Base-by-base conservation (phyloP, 2,113 vertebrate genomes). In the Barnardius zonarius region DNA sequence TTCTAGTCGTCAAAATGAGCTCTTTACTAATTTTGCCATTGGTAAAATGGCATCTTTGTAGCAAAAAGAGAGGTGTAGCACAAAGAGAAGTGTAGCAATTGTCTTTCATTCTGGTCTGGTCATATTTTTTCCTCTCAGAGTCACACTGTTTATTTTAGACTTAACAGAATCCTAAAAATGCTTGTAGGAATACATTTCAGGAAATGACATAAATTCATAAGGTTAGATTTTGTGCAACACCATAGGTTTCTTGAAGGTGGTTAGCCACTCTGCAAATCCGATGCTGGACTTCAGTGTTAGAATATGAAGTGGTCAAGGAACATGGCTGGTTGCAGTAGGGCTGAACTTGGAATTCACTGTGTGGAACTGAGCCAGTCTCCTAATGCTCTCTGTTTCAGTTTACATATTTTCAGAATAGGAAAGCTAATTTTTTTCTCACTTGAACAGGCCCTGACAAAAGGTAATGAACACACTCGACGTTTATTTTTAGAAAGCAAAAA, bases 401-500 rank as follows among this genome's bases (percentile, higher is more conserved):
- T 89, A 85, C 48, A 4, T 61, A 39, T 82, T 94, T 59, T 86
- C 39, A 85, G 75, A 93, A 70, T 24, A 78, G 70, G 31, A 83
- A 88, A 86, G 41, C 22, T 77, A 10, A 2, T 51, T 37, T 49
- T 81, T 87, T 76, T 77, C 35, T 83, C 57, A 24, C 31, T 90
- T 59, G 18, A 43, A 68, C 63, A 83, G 48, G 28, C 54, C 27
- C 63, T 92, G 79, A 35, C 61, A 59, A 67, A 72, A 90, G 23
- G 24, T 64, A 17, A 73, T 90, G 86, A 90, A 81, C 52, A 81
- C 46, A 78, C 46, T 95, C 16, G 17, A 75, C 67, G 25, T 55
- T 89, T 89, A 52, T 73, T 93, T 96, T 93, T 78, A 86, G 72
- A 94, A 88, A 78, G 63, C 30, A 70, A 75, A 91, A 85, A 46